Percentiles rank a stretch among this genome's conserved stretches.
phyloP scores from a whole-genome alignment of 2,113 vertebrate species.

The Ammodytes marinus region DNA sequence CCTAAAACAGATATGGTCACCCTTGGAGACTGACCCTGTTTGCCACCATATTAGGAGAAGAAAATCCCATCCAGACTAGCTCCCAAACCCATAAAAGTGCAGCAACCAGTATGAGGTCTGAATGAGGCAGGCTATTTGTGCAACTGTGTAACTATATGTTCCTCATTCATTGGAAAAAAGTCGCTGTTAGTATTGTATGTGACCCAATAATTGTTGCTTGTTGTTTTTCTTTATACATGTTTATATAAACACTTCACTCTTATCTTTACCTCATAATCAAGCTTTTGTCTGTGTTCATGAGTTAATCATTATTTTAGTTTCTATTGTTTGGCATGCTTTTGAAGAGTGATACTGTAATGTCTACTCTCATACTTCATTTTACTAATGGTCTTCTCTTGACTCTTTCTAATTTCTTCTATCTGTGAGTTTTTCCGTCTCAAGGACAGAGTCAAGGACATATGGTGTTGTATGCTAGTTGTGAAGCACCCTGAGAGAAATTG shows the following conservation, averaged over 20 bases:
- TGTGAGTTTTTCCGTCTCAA: too few species aligned
- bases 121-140: background rate
- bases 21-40: constrained; percentile 55
- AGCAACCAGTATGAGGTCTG: constrained; percentile 5
- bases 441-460: too few species aligned
- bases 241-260: background rate
- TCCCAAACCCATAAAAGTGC: constrained; percentile 22
- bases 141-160: constrained; percentile 2
- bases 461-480: too few species aligned
- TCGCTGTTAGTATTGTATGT: background rate
- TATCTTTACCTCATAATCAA: background rate
- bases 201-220: background rate
- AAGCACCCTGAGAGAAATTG: too few species aligned
- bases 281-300: background rate
- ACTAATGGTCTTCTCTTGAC: too few species aligned
- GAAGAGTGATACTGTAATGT: background rate
- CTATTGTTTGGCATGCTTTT: background rate
- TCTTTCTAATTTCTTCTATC: too few species aligned
- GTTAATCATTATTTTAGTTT: background rate
- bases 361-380: background rate
- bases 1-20: constrained; percentile 65
- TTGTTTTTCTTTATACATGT: background rate
- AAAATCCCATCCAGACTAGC: constrained; percentile 54
- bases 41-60: constrained; percentile 28
- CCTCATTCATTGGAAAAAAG: background rate